phyloP scores from a whole-genome alignment of 2,797 vertebrate species.

The Lepilemur septentrionalis region DNA sequence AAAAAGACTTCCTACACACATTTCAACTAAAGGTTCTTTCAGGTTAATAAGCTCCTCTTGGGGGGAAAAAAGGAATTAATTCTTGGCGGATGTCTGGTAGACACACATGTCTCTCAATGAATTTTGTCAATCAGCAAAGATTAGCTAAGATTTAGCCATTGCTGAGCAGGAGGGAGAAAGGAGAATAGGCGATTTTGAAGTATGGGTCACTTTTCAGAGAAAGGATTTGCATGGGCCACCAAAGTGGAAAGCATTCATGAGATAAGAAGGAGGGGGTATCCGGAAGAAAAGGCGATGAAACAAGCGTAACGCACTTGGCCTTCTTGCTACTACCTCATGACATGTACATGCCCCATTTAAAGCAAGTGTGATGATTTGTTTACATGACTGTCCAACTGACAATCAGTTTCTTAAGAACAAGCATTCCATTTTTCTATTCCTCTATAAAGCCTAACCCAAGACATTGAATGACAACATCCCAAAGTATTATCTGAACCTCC shows the following conservation, averaged over 20 bases:
- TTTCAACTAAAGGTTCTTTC: not conserved
- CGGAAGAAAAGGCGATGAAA: not conserved
- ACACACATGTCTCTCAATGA: not conserved
- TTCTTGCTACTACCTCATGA: not conserved
- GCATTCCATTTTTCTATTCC: not conserved
- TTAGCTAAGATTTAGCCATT: not conserved
- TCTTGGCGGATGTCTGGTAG: not conserved
- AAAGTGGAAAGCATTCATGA: not conserved
- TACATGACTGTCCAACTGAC: not conserved
- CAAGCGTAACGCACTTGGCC: not conserved
- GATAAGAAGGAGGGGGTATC: not conserved
- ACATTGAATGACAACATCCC: not conserved
- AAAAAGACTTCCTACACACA: constrained; percentile 3
- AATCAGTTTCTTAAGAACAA: not conserved
- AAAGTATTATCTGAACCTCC: not conserved
- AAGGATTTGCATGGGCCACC: not conserved
- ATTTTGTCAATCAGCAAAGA: not conserved
- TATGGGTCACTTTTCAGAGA: not conserved
- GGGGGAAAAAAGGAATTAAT: not conserved
- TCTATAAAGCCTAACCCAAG: not conserved
- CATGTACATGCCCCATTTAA: not conserved
- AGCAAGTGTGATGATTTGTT: not conserved
- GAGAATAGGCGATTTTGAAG: not conserved
- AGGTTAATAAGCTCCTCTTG: constrained; percentile 43
- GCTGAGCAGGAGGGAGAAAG: not conserved